Evolutionary conservation across 1,140 invertebrate genomes (phyloP), one percentile per base, ranked within the genome.

Genomic region (Coenobita brevimanus): DNA sequence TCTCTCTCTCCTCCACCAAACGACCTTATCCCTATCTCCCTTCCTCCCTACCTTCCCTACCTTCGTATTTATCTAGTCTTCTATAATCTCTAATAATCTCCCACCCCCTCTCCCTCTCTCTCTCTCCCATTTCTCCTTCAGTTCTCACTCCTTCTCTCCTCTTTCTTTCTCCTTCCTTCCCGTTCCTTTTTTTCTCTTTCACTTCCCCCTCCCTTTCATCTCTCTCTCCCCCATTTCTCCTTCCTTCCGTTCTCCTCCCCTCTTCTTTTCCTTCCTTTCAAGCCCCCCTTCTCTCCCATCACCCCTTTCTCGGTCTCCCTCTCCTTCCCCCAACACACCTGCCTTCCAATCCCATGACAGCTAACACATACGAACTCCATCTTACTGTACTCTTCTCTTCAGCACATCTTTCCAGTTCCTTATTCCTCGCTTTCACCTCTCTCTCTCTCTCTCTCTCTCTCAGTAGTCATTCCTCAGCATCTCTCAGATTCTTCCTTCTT

Each of bases 1-100:
- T 62, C 50, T 80, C 50, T 80, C 54, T 33, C 43, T 27, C 33
- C 78, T 38, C 78, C n/a, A n/a, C n/a, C n/a, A n/a, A n/a, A n/a
- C n/a, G n/a, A n/a, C n/a, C n/a, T n/a, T n/a, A n/a, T n/a, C n/a
- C n/a, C n/a, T n/a, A n/a, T n/a, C n/a, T n/a, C n/a, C n/a, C n/a
- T n/a, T n/a, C n/a, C n/a, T n/a, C n/a, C n/a, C n/a, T n/a, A n/a
- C n/a, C n/a, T n/a, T n/a, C n/a, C n/a, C n/a, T n/a, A n/a, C n/a
- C n/a, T n/a, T n/a, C n/a, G n/a, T n/a, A n/a, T n/a, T n/a, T n/a
- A n/a, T n/a, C n/a, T n/a, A n/a, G n/a, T n/a, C n/a, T n/a, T n/a
- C n/a, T n/a, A n/a, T n/a, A n/a, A n/a, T n/a, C n/a, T n/a, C n/a
- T n/a, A n/a, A n/a, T n/a, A n/a, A 50, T 50, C 1, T 67, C 13